A percentile compares a stretch with the other conserved stretches of the same genome.
These are phyloP conservation scores for Notarius quadriscutis DNA, from an alignment of 2,113 vertebrate species.

Conservation along the genomic window DNA sequence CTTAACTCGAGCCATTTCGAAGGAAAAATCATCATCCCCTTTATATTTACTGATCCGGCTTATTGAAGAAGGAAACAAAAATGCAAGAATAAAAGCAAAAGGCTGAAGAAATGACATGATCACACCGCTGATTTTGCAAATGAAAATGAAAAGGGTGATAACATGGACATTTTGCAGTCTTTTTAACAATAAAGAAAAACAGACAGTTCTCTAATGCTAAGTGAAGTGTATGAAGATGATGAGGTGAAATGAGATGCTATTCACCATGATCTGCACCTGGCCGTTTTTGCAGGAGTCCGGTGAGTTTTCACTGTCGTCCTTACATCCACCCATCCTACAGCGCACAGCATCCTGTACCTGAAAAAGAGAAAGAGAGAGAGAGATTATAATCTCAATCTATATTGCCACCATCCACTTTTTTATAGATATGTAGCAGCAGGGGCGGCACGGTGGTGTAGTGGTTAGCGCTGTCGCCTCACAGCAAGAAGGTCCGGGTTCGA, in stretches of 20 bases:
- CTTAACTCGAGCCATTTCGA: background rate
- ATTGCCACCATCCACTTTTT: background rate
- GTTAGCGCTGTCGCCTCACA: no score
- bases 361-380: background rate
- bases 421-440: background rate
- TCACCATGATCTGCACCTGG: constrained; percentile 99
- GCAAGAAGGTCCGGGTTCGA: no score
- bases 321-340: constrained; percentile 93
- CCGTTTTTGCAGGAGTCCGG: constrained; percentile 98
- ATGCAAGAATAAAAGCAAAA: background rate
- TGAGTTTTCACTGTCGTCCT: constrained; percentile 96
- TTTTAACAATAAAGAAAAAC: background rate
- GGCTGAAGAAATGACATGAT: background rate
- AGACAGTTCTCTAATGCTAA: background rate
- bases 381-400: background rate
- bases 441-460: no score
- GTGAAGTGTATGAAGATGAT: constrained; percentile 44
- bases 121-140: background rate
- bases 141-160: background rate
- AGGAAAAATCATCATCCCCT: background rate
- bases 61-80: background rate
- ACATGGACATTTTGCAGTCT: background rate
- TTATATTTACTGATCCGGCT: background rate
- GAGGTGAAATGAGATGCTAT: constrained; percentile 75
- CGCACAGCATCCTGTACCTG: constrained; percentile 97